Evolutionary conservation across 2,113 vertebrate genomes (phyloP), one percentile per base, ranked within the genome.

Genomic region (Gobius niger): DNA sequence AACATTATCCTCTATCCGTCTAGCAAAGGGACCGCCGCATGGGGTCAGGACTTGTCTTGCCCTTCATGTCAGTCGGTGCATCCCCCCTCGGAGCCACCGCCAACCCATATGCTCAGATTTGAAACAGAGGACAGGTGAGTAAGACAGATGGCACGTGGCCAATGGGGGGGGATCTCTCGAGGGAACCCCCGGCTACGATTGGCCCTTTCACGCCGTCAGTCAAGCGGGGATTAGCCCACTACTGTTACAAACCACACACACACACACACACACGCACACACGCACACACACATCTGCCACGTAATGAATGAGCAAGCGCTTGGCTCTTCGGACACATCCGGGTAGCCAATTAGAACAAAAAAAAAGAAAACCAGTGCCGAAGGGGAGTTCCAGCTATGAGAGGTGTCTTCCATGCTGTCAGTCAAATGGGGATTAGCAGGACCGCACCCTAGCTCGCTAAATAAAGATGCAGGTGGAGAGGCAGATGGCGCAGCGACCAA

Each of bases 381-480:
- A 76, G 89, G 68, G 83, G 81, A 87, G 82, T 78, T 84, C 83
- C 87, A 85, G 77, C 84, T 49, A 84, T 52, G 86, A 88, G 82
- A 85, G 82, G 87, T 86, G 85, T 82, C 75, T 72, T 86, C 91
- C 88, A 54, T 83, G 90, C 89, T 87, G 91, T 84, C 86, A 89
- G 90, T 92, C 88, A 91, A 92, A 91, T 85, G 87, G 81, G 87
- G 90, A 92, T 91, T 91, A 91, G 78, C 65, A 82, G 73, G 73
- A 84, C 86, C 84, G 77, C 86, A 85, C 85, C 91, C 80, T 68
- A 68, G 80, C 78, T 72, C 72, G 74, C 83, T 90, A 84, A 82
- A 87, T 87, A 84, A 89, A 82, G 85, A 88, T 78, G 71, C 86
- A 87, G 82, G 85, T 89, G 85, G 80, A 72, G 61, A 86, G 70